Percentiles rank a stretch among this genome's conserved stretches.
These are phyloP conservation scores for Calameuta idolon DNA, from an alignment of 2,888 invertebrate genomes.

Conservation along the genomic window DNA sequence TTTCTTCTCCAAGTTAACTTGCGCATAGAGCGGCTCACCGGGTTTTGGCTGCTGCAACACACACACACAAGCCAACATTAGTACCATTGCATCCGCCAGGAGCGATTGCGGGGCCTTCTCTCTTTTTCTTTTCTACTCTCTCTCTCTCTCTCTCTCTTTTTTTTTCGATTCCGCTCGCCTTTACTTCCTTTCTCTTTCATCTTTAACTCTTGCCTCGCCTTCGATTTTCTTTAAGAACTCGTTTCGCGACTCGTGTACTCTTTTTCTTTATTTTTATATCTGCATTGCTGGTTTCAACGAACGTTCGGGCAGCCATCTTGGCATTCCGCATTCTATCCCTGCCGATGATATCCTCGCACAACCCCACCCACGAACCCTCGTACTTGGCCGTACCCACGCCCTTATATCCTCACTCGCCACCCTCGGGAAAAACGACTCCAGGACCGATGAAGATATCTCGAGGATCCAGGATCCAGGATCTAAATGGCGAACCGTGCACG, in stretches of 20 bases:
- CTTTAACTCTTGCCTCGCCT: not conserved
- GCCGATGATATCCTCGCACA: no score
- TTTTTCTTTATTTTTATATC: conserved; percentile 12
- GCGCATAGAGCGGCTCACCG: conserved; percentile 74
- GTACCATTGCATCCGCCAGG: conserved; percentile 24
- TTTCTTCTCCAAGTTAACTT: conserved; percentile 75
- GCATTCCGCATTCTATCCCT: no score
- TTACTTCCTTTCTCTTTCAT: conserved; percentile 1
- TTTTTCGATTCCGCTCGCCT: not conserved
- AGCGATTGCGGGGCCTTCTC: conserved; percentile 13
- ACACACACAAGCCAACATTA: conserved; percentile 59
- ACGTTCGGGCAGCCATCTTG: no score
- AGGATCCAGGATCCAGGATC: no score
- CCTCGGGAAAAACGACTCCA: no score
- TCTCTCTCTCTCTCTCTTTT: no score
- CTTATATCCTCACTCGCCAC: no score
- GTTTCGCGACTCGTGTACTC: not conserved
- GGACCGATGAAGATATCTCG: no score
- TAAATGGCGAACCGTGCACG: no score
- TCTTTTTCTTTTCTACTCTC: conserved; percentile 6
- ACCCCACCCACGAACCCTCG: no score
- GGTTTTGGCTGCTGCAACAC: conserved; percentile 69
- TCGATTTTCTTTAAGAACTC: conserved; percentile 1
- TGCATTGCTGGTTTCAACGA: conserved; percentile 24
- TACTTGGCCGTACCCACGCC: no score